Percentiles rank a stretch among this genome's conserved stretches.
Conservation (phyloP, 2,113 vertebrate genomes). For the Echinops telfairi region DNA sequence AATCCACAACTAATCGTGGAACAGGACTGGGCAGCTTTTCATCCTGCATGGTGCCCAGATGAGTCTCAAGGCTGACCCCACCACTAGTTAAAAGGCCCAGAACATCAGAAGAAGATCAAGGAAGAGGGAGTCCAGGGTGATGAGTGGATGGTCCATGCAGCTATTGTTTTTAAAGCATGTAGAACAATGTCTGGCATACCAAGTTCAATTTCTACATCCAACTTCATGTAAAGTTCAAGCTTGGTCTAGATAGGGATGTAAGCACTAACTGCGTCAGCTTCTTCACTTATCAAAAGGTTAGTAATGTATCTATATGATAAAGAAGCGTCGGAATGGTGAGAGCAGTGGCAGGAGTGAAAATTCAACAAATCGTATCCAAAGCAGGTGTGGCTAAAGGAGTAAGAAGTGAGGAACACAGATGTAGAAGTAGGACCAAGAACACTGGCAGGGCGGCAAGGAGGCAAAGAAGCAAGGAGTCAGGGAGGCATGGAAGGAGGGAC, state of each 20-base stretch:
- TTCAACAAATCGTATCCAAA: not conserved
- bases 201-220: too few species aligned
- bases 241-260: too few species aligned
- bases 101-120: not conserved
- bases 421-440: not conserved
- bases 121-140: not conserved
- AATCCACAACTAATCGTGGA: too few species aligned
- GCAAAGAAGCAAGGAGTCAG: too few species aligned
- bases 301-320: too few species aligned
- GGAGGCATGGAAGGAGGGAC: too few species aligned
- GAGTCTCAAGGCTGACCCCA: not conserved
- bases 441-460: not conserved
- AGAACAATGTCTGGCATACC: too few species aligned
- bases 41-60: not conserved
- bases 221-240: too few species aligned
- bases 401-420: not conserved
- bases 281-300: too few species aligned
- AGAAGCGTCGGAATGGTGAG: not conserved
- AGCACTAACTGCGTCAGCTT: too few species aligned
- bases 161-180: too few species aligned
- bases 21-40: not conserved
- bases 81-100: not conserved
- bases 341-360: not conserved
- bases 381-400: accelerated
- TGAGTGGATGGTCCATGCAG: not conserved